Conservation (phyloP, 2,797 vertebrate genomes). For the Myotis daubentonii region DNA sequence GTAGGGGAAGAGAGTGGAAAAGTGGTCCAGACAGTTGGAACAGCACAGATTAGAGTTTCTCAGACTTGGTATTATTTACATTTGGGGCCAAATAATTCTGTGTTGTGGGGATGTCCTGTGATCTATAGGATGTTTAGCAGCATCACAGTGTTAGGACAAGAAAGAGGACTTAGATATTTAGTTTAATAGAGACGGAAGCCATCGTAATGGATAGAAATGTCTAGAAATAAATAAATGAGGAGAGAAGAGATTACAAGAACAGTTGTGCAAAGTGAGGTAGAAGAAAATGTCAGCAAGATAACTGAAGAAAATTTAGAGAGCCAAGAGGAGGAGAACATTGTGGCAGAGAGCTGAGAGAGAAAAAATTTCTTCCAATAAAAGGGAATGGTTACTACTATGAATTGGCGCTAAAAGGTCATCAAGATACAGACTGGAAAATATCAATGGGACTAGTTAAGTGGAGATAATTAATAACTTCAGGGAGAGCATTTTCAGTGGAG, state of each 20-base stretch:
- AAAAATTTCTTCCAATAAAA: not conserved
- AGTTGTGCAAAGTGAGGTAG: conserved; percentile 77
- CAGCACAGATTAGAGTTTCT: not conserved
- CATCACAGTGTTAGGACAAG: not conserved
- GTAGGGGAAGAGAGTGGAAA: not conserved
- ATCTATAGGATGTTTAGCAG: not conserved
- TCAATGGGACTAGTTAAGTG: not conserved
- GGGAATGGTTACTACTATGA: not conserved
- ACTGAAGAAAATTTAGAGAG: conserved; percentile 70
- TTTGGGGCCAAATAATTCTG: not conserved
- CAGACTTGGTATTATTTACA: not conserved
- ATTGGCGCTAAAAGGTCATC: not conserved
- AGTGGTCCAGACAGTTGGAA: not conserved
- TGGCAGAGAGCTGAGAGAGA: conserved; percentile 32
- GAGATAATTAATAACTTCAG: not conserved
- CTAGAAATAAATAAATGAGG: not conserved
- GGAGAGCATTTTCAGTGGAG: not conserved
- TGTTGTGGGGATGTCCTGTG: not conserved
- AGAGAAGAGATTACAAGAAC: conserved; percentile 50
- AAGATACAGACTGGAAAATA: not conserved
- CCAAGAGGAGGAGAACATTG: conserved; percentile 51
- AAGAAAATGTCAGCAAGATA: conserved; percentile 75
- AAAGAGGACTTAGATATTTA: not conserved
- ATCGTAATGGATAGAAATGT: not conserved
- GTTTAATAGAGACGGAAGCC: not conserved